Conservation (phyloP, 2,113 vertebrate genomes). For the Antidorcas marsupialis region DNA sequence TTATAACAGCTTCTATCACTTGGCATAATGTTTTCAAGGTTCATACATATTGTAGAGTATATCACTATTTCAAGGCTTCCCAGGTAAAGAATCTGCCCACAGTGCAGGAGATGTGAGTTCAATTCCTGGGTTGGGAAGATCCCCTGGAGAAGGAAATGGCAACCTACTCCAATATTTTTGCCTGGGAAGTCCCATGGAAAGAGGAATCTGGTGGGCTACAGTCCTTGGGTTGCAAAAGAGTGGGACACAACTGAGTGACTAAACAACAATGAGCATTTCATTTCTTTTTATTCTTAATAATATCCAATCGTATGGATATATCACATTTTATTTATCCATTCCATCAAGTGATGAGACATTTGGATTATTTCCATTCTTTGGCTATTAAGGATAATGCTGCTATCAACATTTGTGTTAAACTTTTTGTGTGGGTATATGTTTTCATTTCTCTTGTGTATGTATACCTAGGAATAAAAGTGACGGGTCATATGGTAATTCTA, state of each 20-base stretch:
- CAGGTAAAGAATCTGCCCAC: background rate
- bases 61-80: background rate
- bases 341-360: background rate
- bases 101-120: background rate
- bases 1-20: background rate
- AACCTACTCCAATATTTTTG: background rate
- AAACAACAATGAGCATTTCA: background rate
- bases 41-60: background rate
- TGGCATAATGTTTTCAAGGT: background rate
- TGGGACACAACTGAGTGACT: background rate
- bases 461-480: background rate
- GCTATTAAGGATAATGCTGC: background rate
- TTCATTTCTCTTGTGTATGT: background rate
- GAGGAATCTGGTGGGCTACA: background rate
- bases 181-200: background rate
- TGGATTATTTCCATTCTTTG: background rate
- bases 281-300: background rate
- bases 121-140: background rate
- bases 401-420: background rate
- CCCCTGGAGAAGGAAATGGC: background rate
- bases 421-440: background rate
- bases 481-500: background rate
- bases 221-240: background rate
- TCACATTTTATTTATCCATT: background rate
- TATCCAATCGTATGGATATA: background rate